phyloP scores from a whole-genome alignment of 2,888 invertebrate species.

The Polyploca ridens region DNA sequence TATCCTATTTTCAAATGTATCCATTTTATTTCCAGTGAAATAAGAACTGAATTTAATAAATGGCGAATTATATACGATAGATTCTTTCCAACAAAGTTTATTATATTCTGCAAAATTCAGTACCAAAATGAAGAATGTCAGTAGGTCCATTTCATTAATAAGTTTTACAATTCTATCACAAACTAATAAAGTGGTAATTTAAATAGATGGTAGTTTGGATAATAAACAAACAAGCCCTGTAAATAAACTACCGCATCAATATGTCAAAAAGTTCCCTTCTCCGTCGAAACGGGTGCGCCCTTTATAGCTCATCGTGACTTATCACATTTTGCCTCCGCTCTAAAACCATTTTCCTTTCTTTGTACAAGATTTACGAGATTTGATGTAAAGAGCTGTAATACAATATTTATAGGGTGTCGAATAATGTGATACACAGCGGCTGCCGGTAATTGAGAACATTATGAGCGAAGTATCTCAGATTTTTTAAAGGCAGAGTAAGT shows the following conservation, averaged over 20 bases:
- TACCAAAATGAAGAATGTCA: no score
- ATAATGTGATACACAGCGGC: constrained; percentile 18
- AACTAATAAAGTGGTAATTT: no score
- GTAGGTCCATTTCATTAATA: no score
- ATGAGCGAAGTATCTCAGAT: constrained; percentile 15
- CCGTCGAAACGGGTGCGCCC: constrained; percentile 29
- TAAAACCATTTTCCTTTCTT: constrained; percentile 52
- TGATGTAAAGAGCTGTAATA: constrained; percentile 44
- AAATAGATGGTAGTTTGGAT: not conserved
- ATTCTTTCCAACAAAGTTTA: no score
- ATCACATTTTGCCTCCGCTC: constrained; percentile 52
- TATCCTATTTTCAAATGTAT: no score
- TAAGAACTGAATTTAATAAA: no score
- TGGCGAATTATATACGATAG: no score
- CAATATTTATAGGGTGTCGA: constrained; percentile 48
- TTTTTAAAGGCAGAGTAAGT: not conserved
- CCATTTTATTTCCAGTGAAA: no score
- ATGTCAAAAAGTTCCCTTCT: constrained; percentile 40
- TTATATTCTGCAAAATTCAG: no score
- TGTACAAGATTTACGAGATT: constrained; percentile 54
- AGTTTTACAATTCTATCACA: no score
- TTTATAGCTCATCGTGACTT: constrained; percentile 57
- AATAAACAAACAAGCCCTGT: not conserved
- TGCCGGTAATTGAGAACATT: constrained; percentile 17
- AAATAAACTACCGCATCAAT: constrained; percentile 28